Percentiles rank a stretch among this genome's conserved stretches.
Conservation (phyloP, 2,113 vertebrate genomes). For the Leucoraja erinaceus region DNA sequence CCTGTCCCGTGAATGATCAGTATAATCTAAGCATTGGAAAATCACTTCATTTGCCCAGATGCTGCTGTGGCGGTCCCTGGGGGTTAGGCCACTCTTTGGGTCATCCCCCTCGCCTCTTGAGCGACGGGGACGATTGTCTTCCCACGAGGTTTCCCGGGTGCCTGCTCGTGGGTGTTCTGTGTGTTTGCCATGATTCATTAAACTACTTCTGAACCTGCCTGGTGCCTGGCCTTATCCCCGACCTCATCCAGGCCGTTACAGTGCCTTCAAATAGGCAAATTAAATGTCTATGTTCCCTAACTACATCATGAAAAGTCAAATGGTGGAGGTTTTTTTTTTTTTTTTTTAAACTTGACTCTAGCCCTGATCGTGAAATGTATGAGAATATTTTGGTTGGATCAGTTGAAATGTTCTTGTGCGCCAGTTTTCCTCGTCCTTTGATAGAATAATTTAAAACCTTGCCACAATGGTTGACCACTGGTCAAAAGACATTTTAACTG, state of each 20-base stretch:
- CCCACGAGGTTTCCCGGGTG: no score
- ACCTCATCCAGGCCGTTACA: no score
- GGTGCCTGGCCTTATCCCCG: no score
- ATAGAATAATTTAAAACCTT: background rate
- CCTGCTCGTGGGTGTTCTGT: no score
- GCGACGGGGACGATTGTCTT: no score
- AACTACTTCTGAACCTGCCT: no score
- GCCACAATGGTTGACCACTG: background rate
- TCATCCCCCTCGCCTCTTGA: no score
- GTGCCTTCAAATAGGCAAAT: background rate
- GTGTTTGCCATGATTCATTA: no score
- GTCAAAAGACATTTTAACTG: background rate
- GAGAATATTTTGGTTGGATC: background rate
- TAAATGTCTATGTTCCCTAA: background rate
- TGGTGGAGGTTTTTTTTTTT: background rate
- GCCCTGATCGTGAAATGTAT: background rate
- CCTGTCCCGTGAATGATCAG: background rate
- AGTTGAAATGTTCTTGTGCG: background rate
- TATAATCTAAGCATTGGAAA: background rate
- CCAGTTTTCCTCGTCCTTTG: background rate
- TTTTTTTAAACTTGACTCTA: background rate
- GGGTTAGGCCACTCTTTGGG: no score
- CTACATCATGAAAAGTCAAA: background rate
- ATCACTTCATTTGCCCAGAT: background rate
- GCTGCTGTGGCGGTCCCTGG: no score